Evolutionary conservation across 2,888 invertebrate species (phyloP).

Genomic region (Venusia cambrica): DNA sequence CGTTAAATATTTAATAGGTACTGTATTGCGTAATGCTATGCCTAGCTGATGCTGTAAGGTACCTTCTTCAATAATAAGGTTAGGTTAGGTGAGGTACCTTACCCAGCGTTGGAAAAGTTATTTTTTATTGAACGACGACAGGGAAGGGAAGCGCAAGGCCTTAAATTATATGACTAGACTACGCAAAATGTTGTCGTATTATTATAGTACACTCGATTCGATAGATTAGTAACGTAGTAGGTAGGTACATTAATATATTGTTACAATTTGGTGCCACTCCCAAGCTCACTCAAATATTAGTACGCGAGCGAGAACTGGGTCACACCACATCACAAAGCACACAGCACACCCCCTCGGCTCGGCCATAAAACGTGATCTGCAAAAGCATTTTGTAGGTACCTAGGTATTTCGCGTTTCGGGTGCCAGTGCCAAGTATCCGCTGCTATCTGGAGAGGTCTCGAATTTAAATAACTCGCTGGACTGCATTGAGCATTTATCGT

Average conservation of each 20-base stretch:
- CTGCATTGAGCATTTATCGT: constrained; percentile 39
- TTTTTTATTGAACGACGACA: too few relatives aligned
- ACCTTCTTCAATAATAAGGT: too few relatives aligned
- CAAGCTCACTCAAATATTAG: constrained; percentile 59
- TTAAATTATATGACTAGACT: constrained; percentile 2
- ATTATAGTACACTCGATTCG: not conserved
- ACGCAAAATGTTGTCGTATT: constrained; percentile 20
- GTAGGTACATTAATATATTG: constrained; percentile 40
- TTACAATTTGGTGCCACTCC: constrained; percentile 54
- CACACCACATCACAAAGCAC: constrained; percentile 54
- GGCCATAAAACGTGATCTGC: constrained; percentile 37
- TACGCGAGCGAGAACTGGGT: constrained; percentile 56
- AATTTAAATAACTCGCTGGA: constrained; percentile 39
- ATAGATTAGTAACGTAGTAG: constrained; percentile 12
- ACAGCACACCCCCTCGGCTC: too few relatives aligned
- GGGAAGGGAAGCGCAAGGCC: too few relatives aligned
- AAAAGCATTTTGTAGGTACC: constrained; percentile 34
- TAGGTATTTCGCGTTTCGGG: constrained; percentile 30
- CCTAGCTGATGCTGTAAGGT: too few relatives aligned
- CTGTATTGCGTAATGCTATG: too few relatives aligned
- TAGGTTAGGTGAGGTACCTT: too few relatives aligned
- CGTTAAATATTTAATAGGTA: too few relatives aligned
- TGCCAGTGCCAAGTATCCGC: constrained; percentile 38
- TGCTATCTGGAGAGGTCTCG: constrained; percentile 37
- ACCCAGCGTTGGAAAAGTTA: too few relatives aligned